A percentile compares a stretch with the other conserved stretches of the same genome.
These are phyloP conservation scores for Venustoraphidia nigricollis DNA, from an alignment of 2,888 invertebrate species.

Conservation along the genomic window DNA sequence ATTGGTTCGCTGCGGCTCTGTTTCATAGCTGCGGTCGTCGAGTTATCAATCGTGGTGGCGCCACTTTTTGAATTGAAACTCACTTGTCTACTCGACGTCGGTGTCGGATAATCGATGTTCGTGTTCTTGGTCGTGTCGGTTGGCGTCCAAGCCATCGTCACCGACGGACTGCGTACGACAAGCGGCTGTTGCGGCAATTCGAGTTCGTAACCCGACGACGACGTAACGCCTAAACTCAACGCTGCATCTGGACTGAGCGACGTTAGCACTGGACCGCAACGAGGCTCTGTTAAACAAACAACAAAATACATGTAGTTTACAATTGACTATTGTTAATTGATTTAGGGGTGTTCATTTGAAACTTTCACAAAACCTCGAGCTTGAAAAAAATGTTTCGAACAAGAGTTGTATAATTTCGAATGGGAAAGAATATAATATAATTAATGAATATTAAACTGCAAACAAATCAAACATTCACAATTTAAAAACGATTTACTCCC, in stretches of 20 bases:
- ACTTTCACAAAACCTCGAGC: too few species aligned
- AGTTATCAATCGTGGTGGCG: conserved; percentile 9
- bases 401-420: too few species aligned
- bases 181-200: conserved; percentile 58
- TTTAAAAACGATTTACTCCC: too few species aligned
- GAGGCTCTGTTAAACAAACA: conserved; percentile 37
- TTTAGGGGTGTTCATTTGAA: too few species aligned
- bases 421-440: too few species aligned
- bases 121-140: conserved; percentile 25
- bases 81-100: conserved; percentile 11
- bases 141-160: conserved; percentile 41
- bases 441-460: too few species aligned
- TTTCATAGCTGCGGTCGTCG: conserved; percentile 5
- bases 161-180: conserved; percentile 50
- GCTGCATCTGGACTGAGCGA: conserved; percentile 38
- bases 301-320: background rate
- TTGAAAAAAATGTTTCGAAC: too few species aligned
- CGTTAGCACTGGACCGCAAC: conserved; percentile 51
- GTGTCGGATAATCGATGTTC: conserved; percentile 4
- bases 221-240: conserved; percentile 24
- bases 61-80: conserved; percentile 21
- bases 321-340: too few species aligned
- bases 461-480: too few species aligned
- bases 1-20: conserved; percentile 22
- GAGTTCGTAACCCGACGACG: conserved; percentile 26